Conservation (phyloP, 2,797 vertebrate genomes). For the Gila robusta region DNA sequence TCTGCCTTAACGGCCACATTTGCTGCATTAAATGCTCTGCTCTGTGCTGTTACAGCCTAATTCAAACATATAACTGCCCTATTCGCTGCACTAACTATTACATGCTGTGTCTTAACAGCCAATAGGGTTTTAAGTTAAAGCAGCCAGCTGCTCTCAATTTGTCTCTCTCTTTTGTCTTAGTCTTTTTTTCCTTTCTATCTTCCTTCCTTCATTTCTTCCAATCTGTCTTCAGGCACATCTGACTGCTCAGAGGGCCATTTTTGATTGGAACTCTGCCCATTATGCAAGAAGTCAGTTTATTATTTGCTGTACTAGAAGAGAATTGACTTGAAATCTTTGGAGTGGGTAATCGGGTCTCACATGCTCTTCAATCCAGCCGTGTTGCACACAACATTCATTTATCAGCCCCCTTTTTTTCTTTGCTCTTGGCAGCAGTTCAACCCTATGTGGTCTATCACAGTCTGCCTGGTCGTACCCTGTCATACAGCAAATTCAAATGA, state of each 20-base stretch:
- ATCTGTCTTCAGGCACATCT: slow-evolving; percentile 23
- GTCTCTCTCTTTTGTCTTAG: slow-evolving; percentile 31
- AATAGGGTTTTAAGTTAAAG: slow-evolving; percentile 40
- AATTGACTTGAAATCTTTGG: slow-evolving; percentile 22
- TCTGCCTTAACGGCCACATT: slow-evolving; percentile 13
- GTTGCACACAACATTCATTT: slow-evolving; percentile 23
- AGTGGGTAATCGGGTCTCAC: slow-evolving; percentile 1
- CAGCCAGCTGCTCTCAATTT: slow-evolving; percentile 37
- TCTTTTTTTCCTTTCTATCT: neutral
- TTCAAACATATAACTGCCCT: slow-evolving; percentile 31
- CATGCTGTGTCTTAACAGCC: slow-evolving; percentile 32
- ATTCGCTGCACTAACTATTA: slow-evolving; percentile 20
- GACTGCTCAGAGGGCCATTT: slow-evolving; percentile 22
- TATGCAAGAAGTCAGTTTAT: slow-evolving; percentile 25
- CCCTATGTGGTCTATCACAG: slow-evolving; percentile 24
- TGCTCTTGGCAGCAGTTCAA: slow-evolving; percentile 26
- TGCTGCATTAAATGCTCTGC: neutral
- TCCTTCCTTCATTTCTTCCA: slow-evolving; percentile 32
- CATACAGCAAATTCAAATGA: slow-evolving; percentile 19
- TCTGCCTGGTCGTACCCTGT: slow-evolving; percentile 26
- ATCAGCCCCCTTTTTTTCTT: neutral
- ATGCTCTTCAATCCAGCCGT: neutral
- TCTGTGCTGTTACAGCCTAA: slow-evolving; percentile 9
- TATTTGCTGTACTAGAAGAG: slow-evolving; percentile 7
- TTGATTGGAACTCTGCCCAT: slow-evolving; percentile 33